Percentiles rank a stretch among this genome's conserved stretches.
phyloP scores from a whole-genome alignment of 2,888 invertebrate genomes.

The Venusia cambrica region DNA sequence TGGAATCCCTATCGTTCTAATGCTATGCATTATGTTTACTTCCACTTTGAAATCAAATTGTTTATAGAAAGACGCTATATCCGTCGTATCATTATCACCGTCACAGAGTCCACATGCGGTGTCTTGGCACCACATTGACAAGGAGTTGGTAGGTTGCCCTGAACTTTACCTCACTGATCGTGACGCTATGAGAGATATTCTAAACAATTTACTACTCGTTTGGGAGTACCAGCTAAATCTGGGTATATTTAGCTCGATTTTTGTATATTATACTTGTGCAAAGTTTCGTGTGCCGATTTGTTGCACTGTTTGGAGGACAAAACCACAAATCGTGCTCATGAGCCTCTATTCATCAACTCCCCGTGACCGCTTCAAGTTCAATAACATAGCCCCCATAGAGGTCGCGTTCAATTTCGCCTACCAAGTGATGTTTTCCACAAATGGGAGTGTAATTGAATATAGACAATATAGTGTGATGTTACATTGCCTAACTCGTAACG shows the following conservation, averaged over 20 bases:
- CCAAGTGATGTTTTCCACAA: too few species aligned
- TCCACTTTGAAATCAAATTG: slow-evolving; percentile 4
- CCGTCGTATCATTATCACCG: slow-evolving; percentile 13
- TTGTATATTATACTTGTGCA: not conserved
- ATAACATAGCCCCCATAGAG: too few species aligned
- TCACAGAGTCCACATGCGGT: slow-evolving; percentile 29
- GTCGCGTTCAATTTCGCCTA: too few species aligned
- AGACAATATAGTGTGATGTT: too few species aligned
- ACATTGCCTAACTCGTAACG: too few species aligned
- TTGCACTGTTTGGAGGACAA: too few species aligned
- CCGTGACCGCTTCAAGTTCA: too few species aligned
- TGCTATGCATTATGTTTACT: not conserved
- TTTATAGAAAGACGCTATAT: slow-evolving; percentile 8
- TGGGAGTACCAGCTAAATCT: not conserved
- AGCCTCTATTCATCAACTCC: too few species aligned
- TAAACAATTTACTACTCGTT: slow-evolving; percentile 21
- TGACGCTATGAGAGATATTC: slow-evolving; percentile 15
- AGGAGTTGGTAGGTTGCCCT: slow-evolving; percentile 64
- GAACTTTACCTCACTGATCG: slow-evolving; percentile 37
- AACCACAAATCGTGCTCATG: too few species aligned
- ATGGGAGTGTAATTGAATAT: too few species aligned
- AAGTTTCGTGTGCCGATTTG: too few species aligned
- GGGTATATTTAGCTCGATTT: not conserved
- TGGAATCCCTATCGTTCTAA: not conserved
- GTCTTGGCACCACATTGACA: slow-evolving; percentile 58